Percentiles rank a stretch among this genome's conserved stretches.
Evolutionary conservation across 2,113 vertebrate genomes (phyloP).

Genomic region (Actenoides lindsayi): DNA sequence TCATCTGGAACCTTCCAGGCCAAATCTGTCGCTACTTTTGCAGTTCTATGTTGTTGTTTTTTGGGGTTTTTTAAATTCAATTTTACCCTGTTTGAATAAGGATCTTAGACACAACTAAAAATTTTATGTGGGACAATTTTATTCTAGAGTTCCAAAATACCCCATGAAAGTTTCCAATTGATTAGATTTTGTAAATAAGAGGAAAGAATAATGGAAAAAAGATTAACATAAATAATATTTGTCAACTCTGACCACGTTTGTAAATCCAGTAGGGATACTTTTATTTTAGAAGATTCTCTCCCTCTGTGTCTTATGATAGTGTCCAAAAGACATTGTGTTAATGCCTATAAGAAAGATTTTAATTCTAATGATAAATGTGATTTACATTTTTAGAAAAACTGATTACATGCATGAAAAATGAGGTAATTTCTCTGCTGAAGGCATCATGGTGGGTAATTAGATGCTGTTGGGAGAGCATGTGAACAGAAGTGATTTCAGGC

Average conservation of each 20-base stretch:
- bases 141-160: not conserved
- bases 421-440: not conserved
- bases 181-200: not conserved
- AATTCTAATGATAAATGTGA: not conserved
- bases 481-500: constrained; percentile 4
- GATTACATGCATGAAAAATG: not conserved
- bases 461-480: not conserved
- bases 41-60: not conserved
- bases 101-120: not conserved
- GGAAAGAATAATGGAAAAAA: not conserved
- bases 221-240: not conserved
- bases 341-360: not conserved
- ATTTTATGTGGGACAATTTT: not conserved
- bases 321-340: not conserved
- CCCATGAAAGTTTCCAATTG: not conserved
- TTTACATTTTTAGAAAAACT: not conserved
- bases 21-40: not conserved
- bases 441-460: not conserved
- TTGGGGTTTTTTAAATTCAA: not conserved
- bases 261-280: not conserved
- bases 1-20: not conserved
- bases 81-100: not conserved
- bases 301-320: not conserved
- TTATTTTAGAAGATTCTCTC: not conserved
- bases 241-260: rapidly evolving